These are phyloP conservation scores for Poecilia velifera DNA, from an alignment of 2,797 vertebrate species.

Conservation along the genomic window DNA sequence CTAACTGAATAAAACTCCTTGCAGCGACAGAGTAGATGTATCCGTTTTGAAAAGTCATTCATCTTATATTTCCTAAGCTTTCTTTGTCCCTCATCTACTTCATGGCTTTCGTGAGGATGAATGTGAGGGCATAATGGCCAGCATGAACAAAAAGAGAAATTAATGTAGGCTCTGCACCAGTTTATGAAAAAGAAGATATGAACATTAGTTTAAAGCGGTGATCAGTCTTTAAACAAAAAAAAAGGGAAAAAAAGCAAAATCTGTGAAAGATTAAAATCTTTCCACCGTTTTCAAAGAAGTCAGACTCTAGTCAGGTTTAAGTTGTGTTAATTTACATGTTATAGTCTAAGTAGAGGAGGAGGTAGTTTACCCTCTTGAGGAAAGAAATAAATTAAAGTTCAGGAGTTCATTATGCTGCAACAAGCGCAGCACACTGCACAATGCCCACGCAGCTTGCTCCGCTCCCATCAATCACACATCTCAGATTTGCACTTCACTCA, in stretches of 20 bases:
- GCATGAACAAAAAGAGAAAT: neutral
- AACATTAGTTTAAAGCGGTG: neutral
- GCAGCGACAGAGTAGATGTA: neutral
- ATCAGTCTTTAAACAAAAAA: neutral
- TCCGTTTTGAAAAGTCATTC: neutral
- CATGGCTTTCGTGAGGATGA: neutral
- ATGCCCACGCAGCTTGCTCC: too few relatives aligned
- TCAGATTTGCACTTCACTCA: too few relatives aligned
- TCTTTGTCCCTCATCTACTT: neutral
- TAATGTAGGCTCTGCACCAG: neutral
- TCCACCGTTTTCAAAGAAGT: neutral
- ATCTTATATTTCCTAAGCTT: neutral
- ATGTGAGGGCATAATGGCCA: neutral
- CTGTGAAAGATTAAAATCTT: neutral
- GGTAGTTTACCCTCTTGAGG: too few relatives aligned
- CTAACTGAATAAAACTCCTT: slow-evolving; percentile 5
- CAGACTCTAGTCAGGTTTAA: neutral
- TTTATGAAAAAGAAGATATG: neutral
- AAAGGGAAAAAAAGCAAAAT: neutral
- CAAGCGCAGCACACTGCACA: too few relatives aligned
- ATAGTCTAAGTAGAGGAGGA: too few relatives aligned
- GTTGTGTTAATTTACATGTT: too few relatives aligned
- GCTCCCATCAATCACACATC: too few relatives aligned
- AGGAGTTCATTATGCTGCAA: too few relatives aligned
- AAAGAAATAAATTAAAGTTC: too few relatives aligned